phyloP scores from a whole-genome alignment of 2,113 vertebrate genomes.

The Symphodus melops region DNA sequence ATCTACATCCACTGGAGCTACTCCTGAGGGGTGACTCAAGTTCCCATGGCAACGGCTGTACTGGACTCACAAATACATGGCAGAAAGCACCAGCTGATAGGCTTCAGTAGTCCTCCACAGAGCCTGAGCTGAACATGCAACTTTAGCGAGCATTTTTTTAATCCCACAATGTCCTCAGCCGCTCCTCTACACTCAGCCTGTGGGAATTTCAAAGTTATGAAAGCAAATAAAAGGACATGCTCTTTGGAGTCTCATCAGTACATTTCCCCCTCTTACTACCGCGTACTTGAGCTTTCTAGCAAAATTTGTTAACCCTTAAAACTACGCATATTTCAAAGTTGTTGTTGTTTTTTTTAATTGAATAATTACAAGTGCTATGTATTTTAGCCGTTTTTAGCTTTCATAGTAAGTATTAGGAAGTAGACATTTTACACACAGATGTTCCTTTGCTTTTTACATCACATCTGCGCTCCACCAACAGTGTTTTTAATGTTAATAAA shows the following conservation, averaged over 20 bases:
- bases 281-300: background rate
- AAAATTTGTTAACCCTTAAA: background rate
- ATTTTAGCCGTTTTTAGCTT: background rate
- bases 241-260: background rate
- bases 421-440: no score
- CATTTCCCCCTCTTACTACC: background rate
- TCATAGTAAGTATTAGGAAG: no score
- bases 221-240: background rate
- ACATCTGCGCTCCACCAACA: no score
- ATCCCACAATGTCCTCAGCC: constrained; percentile 26
- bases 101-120: constrained; percentile 45
- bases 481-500: no score
- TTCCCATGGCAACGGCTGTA: constrained; percentile 75
- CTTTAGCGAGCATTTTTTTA: constrained; percentile 21
- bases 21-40: constrained; percentile 67
- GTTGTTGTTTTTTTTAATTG: no score
- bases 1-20: constrained; percentile 65
- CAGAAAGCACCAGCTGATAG: constrained; percentile 63
- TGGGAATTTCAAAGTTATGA: constrained; percentile 12
- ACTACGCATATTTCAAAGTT: no score
- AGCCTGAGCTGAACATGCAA: constrained; percentile 43
- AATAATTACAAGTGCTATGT: background rate
- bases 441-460: no score
- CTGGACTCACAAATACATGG: constrained; percentile 67
- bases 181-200: background rate